A percentile compares a stretch with the other conserved stretches of the same genome.
phyloP scores from a whole-genome alignment of 2,113 vertebrate genomes.

The Hiodon tergisus region DNA sequence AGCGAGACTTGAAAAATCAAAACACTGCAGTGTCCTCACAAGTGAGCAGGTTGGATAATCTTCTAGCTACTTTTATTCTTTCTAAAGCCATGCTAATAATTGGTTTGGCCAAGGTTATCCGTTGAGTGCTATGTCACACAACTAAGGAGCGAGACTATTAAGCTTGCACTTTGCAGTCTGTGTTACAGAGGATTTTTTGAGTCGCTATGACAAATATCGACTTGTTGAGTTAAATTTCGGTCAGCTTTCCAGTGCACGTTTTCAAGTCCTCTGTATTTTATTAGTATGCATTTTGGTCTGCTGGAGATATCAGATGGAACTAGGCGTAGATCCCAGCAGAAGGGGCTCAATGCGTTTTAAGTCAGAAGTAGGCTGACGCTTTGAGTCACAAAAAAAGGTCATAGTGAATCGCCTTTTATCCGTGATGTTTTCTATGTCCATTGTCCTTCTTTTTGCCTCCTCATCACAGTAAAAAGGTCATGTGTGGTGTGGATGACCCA shows the following conservation, averaged over 20 bases:
- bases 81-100: conserved; percentile 9
- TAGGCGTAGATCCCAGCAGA: not conserved
- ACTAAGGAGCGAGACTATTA: conserved; percentile 2
- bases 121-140: conserved; percentile 3
- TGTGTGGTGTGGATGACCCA: too few relatives aligned
- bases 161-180: not conserved
- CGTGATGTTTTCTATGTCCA: too few relatives aligned
- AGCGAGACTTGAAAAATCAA: conserved; percentile 1
- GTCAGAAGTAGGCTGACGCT: too few relatives aligned
- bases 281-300: not conserved
- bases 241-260: not conserved
- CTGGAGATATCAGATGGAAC: too few relatives aligned
- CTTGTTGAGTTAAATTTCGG: not conserved
- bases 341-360: not conserved
- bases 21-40: not conserved
- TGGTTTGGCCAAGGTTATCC: conserved; percentile 21
- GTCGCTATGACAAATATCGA: not conserved
- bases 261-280: not conserved
- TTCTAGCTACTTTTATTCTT: not conserved
- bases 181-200: not conserved
- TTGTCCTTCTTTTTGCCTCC: too few relatives aligned
- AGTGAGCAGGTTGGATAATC: too few relatives aligned
- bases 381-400: too few relatives aligned
- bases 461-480: too few relatives aligned
- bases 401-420: too few relatives aligned